Base-by-base conservation (phyloP, 2,797 vertebrate species). In the Champsocephalus esox region DNA sequence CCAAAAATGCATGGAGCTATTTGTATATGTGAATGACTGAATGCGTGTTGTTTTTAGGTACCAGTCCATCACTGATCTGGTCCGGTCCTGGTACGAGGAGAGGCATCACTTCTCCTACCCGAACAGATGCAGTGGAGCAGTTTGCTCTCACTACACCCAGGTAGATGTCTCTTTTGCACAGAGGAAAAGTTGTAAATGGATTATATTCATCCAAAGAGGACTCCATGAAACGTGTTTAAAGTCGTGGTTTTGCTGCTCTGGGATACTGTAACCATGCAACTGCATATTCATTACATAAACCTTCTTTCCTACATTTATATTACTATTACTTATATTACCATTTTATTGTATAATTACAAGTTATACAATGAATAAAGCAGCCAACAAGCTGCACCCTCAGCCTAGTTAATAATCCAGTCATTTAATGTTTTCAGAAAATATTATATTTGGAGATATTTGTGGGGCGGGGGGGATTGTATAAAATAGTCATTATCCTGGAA, bases 61-160 rank as follows among this genome's bases (percentile, higher is more conserved):
- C 89, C 93, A 83, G 73, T 96, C 96, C 0, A 56, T 97, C 56
- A 63, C 94, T 68, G 96, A 97, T 32, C 93, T 97, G 66, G 79
- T 96, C 86, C 94, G 90, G 78, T 93, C 96, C 2, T 97, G 97
- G 97, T 93, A 96, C 5, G 89, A 96, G 9, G 96, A 98, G 92
- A 95, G 91, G 84, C 90, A 89, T 28, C 92, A 94, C 59, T 97
- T 96, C 86, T 95, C 92, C 63, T 97, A 94, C 79, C 97, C 97
- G 3, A 93, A 88, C 92, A 92, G 80, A 76, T 98, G 97, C 88
- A 93, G 81, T 0, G 92, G 96, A 14, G 88, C 96, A 0, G 95
- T 97, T 59, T 97, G 97, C 88, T 95, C 95, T 71, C 97, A 97
- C 88, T 97, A 98, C 74, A 98, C 96, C 0, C 96, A 98, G 96